These are phyloP conservation scores for Lochmaea capreae DNA, from an alignment of 2,888 invertebrate species.

Conservation along the genomic window DNA sequence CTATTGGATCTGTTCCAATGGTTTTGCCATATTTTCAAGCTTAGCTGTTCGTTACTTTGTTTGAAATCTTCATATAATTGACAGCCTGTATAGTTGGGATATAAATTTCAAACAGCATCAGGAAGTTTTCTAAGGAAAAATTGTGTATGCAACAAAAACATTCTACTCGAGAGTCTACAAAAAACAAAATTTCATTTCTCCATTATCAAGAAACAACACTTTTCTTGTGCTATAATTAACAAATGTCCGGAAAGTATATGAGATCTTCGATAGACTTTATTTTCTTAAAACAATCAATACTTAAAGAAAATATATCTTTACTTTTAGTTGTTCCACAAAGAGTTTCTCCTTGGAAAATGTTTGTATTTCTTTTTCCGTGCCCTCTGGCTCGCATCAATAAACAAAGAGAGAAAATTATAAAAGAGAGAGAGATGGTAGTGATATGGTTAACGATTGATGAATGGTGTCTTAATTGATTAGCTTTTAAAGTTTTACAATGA, in stretches of 20 bases:
- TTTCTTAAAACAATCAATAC: neutral
- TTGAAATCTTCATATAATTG: too few relatives aligned
- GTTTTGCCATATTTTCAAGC: too few relatives aligned
- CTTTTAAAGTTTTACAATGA: slow-evolving; percentile 16
- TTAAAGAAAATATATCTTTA: slow-evolving; percentile 11
- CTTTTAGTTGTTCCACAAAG: neutral
- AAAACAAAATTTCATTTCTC: too few relatives aligned
- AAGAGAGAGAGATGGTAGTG: slow-evolving; percentile 4
- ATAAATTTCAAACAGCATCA: too few relatives aligned
- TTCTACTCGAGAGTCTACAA: too few relatives aligned
- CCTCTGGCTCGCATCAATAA: slow-evolving; percentile 8
- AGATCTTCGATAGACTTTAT: neutral
- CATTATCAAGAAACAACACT: too few relatives aligned
- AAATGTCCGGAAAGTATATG: neutral
- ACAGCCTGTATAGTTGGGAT: too few relatives aligned
- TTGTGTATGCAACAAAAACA: too few relatives aligned
- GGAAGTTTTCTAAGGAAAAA: too few relatives aligned
- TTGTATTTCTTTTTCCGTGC: neutral
- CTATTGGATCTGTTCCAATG: too few relatives aligned
- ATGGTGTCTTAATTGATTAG: slow-evolving; percentile 31
- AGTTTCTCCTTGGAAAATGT: neutral
- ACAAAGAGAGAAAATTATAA: neutral
- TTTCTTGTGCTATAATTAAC: too few relatives aligned
- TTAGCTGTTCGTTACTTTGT: too few relatives aligned
- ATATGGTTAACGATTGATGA: slow-evolving; percentile 28